These are phyloP conservation scores for Ichneumoninae sp. DNA, from an alignment of 2,888 invertebrate genomes.

Conservation along the genomic window DNA sequence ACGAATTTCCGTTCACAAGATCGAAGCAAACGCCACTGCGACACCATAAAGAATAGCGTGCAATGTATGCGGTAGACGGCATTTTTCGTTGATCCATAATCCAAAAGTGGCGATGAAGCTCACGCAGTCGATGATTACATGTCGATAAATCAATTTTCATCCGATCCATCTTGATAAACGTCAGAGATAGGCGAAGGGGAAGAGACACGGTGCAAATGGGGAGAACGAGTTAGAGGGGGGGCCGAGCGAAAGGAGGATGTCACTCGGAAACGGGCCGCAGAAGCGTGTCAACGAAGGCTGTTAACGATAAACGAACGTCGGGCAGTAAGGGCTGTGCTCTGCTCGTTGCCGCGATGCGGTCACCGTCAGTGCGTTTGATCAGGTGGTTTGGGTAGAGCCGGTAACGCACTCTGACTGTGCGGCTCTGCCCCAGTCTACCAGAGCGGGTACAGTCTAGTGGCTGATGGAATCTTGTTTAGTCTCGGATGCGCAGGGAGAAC, in stretches of 20 bases:
- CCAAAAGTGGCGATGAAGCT: slow-evolving; percentile 13
- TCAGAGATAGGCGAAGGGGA: slow-evolving; percentile 59
- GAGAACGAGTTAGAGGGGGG: slow-evolving; percentile 10
- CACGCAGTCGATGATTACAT: slow-evolving; percentile 56
- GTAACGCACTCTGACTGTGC: slow-evolving; percentile 19
- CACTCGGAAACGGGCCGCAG: slow-evolving; percentile 56
- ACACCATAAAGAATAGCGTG: background rate
- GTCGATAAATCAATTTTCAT: slow-evolving; percentile 69
- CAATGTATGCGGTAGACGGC: background rate
- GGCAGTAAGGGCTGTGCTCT: slow-evolving; percentile 46
- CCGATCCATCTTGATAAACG: slow-evolving; percentile 69
- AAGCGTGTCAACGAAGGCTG: slow-evolving; percentile 66
- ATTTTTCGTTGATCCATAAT: slow-evolving; percentile 23
- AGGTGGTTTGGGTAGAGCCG: slow-evolving; percentile 51
- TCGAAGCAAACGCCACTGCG: background rate
- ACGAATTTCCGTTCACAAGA: background rate
- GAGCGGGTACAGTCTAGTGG: slow-evolving; percentile 9
- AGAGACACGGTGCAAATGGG: background rate
- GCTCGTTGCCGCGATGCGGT: background rate
- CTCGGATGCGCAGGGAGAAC: background rate
- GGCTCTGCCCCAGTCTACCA: slow-evolving; percentile 18
- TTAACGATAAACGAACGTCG: slow-evolving; percentile 70
- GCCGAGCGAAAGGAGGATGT: slow-evolving; percentile 37
- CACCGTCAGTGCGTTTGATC: slow-evolving; percentile 56
- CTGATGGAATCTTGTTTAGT: slow-evolving; percentile 51